Conservation (phyloP, 2,113 vertebrate species). For the Nycticebus coucang region DNA sequence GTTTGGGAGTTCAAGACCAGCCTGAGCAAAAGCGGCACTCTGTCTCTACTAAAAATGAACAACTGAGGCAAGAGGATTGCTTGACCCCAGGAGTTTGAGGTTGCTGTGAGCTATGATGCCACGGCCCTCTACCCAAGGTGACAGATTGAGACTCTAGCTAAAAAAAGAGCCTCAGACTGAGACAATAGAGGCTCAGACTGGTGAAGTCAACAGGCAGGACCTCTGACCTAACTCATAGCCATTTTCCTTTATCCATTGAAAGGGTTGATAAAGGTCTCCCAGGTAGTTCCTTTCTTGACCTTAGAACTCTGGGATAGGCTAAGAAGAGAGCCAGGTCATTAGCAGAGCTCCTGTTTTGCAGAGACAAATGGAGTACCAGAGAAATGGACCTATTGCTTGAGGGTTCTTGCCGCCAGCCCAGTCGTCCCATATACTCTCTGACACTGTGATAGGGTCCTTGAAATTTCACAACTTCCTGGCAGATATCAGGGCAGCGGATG, state of each 20-base stretch:
- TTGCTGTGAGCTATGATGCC: no score
- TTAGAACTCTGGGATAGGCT: not conserved
- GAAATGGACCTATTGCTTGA: not conserved
- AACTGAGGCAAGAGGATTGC: no score
- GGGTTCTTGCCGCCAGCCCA: not conserved
- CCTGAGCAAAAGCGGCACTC: no score
- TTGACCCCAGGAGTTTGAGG: no score
- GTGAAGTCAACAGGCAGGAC: not conserved
- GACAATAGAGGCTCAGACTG: not conserved
- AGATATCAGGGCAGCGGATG: not conserved
- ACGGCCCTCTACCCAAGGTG: no score
- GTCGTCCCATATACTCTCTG: not conserved
- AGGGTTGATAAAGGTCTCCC: not conserved
- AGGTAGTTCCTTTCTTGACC: not conserved
- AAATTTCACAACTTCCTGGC: constrained; percentile 60
- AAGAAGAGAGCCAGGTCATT: not conserved
- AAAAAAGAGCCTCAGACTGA: not conserved
- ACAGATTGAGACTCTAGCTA: no score
- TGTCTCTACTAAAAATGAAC: no score
- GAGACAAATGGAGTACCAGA: not conserved
- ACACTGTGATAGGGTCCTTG: not conserved
- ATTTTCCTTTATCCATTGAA: not conserved
- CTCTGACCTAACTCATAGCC: not conserved
- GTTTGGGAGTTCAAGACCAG: no score
- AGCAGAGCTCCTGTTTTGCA: not conserved